phyloP scores from a whole-genome alignment of 2,888 invertebrate species.

The Podotricha telesiphe region DNA sequence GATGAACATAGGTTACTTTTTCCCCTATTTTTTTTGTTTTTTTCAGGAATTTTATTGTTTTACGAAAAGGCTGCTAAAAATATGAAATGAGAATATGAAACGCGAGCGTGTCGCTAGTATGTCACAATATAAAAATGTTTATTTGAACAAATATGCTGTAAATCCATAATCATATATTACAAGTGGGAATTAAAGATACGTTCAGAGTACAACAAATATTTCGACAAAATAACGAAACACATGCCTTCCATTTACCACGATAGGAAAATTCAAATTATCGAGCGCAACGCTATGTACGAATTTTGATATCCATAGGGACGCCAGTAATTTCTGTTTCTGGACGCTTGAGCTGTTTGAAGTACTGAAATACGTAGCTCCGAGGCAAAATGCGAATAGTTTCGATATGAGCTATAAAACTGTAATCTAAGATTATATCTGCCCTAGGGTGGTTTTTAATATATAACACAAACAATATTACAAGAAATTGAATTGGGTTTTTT shows the following conservation, averaged over 20 bases:
- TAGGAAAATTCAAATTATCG: constrained; percentile 16
- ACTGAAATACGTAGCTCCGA: background rate
- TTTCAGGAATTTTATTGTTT: too few relatives aligned
- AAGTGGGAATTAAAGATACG: background rate
- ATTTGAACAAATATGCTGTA: too few relatives aligned
- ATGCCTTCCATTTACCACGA: background rate
- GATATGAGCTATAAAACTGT: constrained; percentile 27
- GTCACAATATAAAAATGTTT: too few relatives aligned
- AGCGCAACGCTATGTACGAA: constrained; percentile 19
- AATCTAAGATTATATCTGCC: constrained; percentile 17
- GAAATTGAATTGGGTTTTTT: too few relatives aligned
- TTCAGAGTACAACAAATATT: background rate
- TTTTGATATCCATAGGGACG: constrained; percentile 14
- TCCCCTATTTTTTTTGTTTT: too few relatives aligned
- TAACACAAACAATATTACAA: background rate
- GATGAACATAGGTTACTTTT: too few relatives aligned
- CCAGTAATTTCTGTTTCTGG: constrained; percentile 19
- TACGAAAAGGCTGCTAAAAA: too few relatives aligned
- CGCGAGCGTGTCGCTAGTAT: too few relatives aligned
- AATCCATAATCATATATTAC: too few relatives aligned
- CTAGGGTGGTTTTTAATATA: background rate
- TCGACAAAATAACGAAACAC: background rate
- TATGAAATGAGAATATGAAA: too few relatives aligned
- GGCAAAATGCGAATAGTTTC: constrained; percentile 13
- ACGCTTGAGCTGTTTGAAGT: constrained; percentile 13